Evolutionary conservation across 64 coral and sea anemone species (phyloP).

Genomic region (Dendronephthya gigantea): DNA sequence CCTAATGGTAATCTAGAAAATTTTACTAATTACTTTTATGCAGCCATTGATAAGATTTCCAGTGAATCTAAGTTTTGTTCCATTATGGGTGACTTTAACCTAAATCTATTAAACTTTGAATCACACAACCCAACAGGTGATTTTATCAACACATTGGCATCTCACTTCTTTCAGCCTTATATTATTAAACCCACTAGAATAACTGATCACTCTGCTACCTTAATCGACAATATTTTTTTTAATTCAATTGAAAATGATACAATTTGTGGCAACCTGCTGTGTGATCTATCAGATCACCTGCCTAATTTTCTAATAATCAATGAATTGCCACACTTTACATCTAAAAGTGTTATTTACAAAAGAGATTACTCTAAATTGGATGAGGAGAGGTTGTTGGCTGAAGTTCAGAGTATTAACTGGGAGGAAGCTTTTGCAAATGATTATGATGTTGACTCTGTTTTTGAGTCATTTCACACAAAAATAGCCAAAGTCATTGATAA

Average conservation of each 20-base stretch:
- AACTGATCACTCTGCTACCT: background rate
- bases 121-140: background rate
- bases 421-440: background rate
- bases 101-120: slow-evolving; percentile 34
- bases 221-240: slow-evolving; percentile 15
- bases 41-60: background rate
- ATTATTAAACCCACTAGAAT: background rate
- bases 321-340: background rate
- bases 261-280: background rate
- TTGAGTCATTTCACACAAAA: background rate
- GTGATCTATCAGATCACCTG: background rate
- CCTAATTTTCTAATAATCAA: slow-evolving; percentile 3
- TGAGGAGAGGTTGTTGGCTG: background rate
- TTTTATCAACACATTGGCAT: background rate
- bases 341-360: background rate
- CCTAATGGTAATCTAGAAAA: slow-evolving; percentile 8
- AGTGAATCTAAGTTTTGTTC: slow-evolving; percentile 6
- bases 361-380: background rate
- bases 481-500: background rate
- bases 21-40: slow-evolving; percentile 5
- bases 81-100: slow-evolving; percentile 11
- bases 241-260: background rate
- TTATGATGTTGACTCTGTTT: background rate
- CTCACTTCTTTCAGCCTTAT: background rate
- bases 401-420: background rate